Evolutionary conservation across 2,113 vertebrate species (phyloP).

Genomic region (Noctilio leporinus): DNA sequence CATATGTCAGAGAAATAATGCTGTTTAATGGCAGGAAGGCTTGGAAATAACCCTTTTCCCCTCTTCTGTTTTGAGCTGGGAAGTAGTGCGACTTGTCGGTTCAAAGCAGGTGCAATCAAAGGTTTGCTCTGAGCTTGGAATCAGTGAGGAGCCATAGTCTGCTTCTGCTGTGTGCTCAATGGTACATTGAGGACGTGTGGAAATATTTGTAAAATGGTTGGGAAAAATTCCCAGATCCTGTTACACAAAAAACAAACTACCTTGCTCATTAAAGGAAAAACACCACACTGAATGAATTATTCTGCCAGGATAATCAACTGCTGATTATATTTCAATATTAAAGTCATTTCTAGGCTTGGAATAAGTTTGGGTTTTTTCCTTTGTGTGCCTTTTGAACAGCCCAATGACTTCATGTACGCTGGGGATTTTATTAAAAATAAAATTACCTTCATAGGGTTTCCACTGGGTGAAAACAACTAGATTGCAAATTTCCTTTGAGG

Average conservation of each 20-base stretch:
- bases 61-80: background rate
- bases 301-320: background rate
- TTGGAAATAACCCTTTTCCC: background rate
- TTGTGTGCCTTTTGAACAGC: background rate
- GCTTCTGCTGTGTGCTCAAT: background rate
- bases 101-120: background rate
- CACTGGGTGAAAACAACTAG: background rate
- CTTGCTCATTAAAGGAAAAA: background rate
- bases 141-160: background rate
- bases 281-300: background rate
- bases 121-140: conserved; percentile 8
- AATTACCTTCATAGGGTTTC: background rate
- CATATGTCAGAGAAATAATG: background rate
- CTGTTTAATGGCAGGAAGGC: background rate
- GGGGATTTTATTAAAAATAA: background rate
- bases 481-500: background rate
- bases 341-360: background rate
- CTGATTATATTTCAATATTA: background rate
- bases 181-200: background rate
- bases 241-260: conserved; percentile 42
- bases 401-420: background rate
- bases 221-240: conserved; percentile 31
- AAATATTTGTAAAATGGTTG: conserved; percentile 7
- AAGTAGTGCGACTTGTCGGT: background rate
- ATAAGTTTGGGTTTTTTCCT: background rate